A percentile compares a stretch with the other conserved stretches of the same genome.
phyloP scores from a whole-genome alignment of 2,797 vertebrate species.

The Galago senegalensis region DNA sequence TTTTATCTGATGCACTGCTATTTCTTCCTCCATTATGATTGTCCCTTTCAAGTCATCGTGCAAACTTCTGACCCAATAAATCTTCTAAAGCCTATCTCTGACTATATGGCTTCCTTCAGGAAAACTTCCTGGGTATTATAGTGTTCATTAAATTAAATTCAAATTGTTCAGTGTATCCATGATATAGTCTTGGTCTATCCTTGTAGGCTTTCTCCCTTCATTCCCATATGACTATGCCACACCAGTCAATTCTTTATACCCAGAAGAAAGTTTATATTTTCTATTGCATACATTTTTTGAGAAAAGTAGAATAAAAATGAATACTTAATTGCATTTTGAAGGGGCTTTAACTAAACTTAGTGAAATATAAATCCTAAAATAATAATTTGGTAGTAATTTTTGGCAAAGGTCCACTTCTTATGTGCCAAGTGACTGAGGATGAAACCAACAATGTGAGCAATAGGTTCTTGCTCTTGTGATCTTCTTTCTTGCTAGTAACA shows the following conservation, averaged over 20 bases:
- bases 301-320: neutral
- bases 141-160: neutral
- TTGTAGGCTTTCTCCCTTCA: neutral
- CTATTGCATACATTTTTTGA: neutral
- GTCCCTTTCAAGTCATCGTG: neutral
- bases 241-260: neutral
- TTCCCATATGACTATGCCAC: neutral
- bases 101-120: neutral
- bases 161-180: neutral
- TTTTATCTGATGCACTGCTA: neutral
- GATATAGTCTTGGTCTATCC: neutral
- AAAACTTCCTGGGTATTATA: neutral
- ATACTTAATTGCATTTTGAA: neutral
- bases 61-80: too few relatives aligned
- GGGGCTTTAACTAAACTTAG: neutral
- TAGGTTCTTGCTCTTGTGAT: neutral
- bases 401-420: neutral
- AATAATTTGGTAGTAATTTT: neutral
- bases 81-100: neutral
- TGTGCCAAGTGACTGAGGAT: neutral
- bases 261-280: neutral
- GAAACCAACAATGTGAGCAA: neutral
- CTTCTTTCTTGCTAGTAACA: neutral
- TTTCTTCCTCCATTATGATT: neutral
- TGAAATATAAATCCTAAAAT: neutral